Base-by-base conservation (phyloP, 1,140 invertebrate genomes). In the Tetragonula clypearis region DNA sequence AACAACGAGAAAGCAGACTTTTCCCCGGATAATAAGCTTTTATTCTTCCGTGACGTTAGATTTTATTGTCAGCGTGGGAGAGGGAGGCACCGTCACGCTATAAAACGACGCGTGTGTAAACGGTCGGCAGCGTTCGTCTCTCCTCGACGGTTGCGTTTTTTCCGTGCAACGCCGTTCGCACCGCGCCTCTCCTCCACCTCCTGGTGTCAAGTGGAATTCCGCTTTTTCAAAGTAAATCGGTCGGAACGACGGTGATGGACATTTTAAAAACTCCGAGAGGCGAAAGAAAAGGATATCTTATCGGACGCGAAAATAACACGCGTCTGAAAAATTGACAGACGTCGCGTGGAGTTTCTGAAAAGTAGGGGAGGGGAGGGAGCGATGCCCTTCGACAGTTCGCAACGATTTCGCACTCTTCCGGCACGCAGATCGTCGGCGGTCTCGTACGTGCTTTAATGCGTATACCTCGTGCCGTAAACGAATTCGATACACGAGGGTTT, bases 211-310 rank as follows among this genome's bases (percentile, higher is more conserved):
- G 58, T 49, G 26, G 82, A 79, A 84, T 84, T 62, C 23, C 53
- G 19, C 76, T 72, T 84, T 79, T 72, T 65, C 76, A 15, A 21
- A 23, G 68, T 69, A 78, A 79, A 84, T 84, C 68, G 68, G 68
- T 65, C 68, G 76, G 76, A 72, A 84, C 68, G 82, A 72, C 26
- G 56, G 56, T 79, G 82, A 84, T 65, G 82, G 76, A 84, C 82
- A 62, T 78, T 79, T 84, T 56, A 79, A 84, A 84, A 84, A 84
- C 56, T 73, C 5, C 41, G 56, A 26, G 17, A 53, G 21, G 56
- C 66, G 76, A 84, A 72, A 62, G 82, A 53, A 72, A 65, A n/a
- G 76, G 56, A 53, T 41, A 69, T 41, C 68, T 76, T 58, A 76
- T 71, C 76, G 19, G 8, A 2, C 41, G 19, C 49, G 55, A 15